phyloP scores from a whole-genome alignment of 2,797 vertebrate genomes.

The Gastrophryne carolinensis region DNA sequence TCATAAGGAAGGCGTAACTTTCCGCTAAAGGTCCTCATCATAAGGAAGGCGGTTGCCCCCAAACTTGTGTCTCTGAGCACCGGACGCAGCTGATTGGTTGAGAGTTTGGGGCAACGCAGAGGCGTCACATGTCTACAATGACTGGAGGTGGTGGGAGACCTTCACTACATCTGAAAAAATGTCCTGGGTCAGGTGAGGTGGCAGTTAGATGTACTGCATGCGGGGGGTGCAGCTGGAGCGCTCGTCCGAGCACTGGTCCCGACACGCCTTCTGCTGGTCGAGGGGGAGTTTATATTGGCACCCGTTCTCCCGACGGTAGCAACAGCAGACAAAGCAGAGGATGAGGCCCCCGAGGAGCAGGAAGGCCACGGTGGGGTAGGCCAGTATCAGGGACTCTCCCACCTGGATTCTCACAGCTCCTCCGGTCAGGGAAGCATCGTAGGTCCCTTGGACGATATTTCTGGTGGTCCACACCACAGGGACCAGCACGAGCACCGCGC shows the following conservation, averaged over 20 bases:
- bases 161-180: too few relatives aligned
- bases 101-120: too few relatives aligned
- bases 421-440: conserved; percentile 72
- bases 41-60: too few relatives aligned
- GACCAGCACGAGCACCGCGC: conserved; percentile 75
- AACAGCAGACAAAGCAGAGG: conserved; percentile 54
- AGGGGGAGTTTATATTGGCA: background rate
- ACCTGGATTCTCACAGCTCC: conserved; percentile 73
- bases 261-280: background rate
- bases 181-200: too few relatives aligned
- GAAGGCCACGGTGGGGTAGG: conserved; percentile 78
- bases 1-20: too few relatives aligned
- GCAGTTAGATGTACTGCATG: background rate
- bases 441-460: conserved; percentile 82
- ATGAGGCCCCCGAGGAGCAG: conserved; percentile 74
- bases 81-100: too few relatives aligned
- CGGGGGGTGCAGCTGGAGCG: background rate
- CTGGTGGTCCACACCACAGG: conserved; percentile 86
- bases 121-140: too few relatives aligned
- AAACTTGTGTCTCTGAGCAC: too few relatives aligned
- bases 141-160: too few relatives aligned
- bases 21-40: too few relatives aligned
- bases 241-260: background rate
- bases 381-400: conserved; percentile 88
- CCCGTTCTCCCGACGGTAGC: background rate